phyloP scores from a whole-genome alignment of 1,140 invertebrate species.

The Coenobita brevimanus region DNA sequence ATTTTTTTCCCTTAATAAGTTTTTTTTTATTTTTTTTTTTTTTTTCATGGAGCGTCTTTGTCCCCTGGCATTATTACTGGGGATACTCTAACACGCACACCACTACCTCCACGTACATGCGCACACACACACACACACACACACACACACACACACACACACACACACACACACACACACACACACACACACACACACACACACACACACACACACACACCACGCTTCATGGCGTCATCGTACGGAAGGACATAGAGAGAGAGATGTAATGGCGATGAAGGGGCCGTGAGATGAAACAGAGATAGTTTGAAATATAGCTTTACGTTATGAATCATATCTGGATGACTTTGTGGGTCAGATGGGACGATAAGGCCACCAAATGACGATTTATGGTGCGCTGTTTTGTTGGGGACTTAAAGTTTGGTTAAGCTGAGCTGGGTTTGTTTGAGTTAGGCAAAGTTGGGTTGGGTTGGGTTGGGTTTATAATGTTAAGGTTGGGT shows the following conservation, averaged over 20 bases:
- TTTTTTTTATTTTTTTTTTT: too few species aligned
- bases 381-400: too few species aligned
- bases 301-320: too few species aligned
- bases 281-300: neutral
- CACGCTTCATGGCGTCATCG: neutral
- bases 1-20: too few species aligned
- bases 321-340: too few species aligned
- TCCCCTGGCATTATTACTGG: neutral
- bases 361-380: too few species aligned
- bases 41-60: neutral
- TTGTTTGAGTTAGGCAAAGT: too few species aligned
- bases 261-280: neutral
- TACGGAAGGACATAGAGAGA: neutral
- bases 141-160: slow-evolving; percentile 1
- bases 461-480: too few species aligned
- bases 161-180: neutral
- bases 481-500: too few species aligned
- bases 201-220: neutral
- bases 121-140: slow-evolving; percentile 1
- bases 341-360: too few species aligned
- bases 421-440: too few species aligned
- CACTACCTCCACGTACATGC: neutral
- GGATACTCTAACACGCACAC: neutral
- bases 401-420: too few species aligned
- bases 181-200: neutral